Percentiles rank a stretch among this genome's conserved stretches.
Conservation (phyloP, 2,888 invertebrate species). For the Neoitamus cyanurus region DNA sequence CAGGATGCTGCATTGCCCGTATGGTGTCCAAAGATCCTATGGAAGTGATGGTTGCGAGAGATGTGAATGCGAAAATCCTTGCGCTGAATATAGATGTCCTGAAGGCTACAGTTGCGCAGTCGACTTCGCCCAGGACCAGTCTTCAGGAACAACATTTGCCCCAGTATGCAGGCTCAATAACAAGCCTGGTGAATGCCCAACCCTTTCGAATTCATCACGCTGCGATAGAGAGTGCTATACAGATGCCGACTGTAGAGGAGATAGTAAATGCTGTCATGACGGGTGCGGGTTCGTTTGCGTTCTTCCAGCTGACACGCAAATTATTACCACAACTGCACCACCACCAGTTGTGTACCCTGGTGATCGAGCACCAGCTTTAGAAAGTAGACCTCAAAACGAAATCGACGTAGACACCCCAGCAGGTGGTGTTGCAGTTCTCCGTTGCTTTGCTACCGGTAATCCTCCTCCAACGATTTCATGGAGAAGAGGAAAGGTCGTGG, state of each 20-base stretch:
- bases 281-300: constrained; percentile 82
- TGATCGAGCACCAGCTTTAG: constrained; percentile 63
- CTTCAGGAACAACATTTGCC: constrained; percentile 58
- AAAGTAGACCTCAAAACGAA: constrained; percentile 68
- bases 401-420: constrained; percentile 75
- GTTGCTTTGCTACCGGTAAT: constrained; percentile 80
- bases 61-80: constrained; percentile 83
- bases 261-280: constrained; percentile 83
- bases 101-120: constrained; percentile 77
- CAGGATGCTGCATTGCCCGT: constrained; percentile 74
- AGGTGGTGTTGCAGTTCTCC: constrained; percentile 79
- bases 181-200: constrained; percentile 78
- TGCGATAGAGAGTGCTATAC: constrained; percentile 80
- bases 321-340: constrained; percentile 65
- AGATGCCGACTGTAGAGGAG: constrained; percentile 84
- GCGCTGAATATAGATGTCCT: constrained; percentile 72
- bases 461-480: constrained; percentile 83
- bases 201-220: constrained; percentile 65
- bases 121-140: constrained; percentile 64
- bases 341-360: constrained; percentile 63
- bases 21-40: constrained; percentile 75
- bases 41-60: constrained; percentile 74
- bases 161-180: constrained; percentile 65
- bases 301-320: constrained; percentile 66
- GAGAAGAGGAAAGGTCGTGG: constrained; percentile 78